Evolutionary conservation across 2,797 vertebrate genomes (phyloP).

Genomic region (Thaleichthys pacificus): DNA sequence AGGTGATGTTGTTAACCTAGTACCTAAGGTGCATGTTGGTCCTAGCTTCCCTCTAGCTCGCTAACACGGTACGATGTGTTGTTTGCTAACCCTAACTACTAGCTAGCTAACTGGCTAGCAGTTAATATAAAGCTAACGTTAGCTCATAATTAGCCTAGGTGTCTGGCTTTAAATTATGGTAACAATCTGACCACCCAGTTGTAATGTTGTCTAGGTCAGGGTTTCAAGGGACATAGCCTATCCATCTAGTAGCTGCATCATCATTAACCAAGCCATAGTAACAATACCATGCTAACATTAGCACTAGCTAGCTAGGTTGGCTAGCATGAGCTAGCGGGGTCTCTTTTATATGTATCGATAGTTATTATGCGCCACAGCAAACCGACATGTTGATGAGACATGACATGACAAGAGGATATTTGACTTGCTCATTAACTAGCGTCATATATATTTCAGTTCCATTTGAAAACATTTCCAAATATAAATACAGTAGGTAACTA

Average conservation of each 20-base stretch:
- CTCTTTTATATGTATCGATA: not conserved
- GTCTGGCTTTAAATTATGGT: not conserved
- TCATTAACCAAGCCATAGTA: not conserved
- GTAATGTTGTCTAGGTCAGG: not conserved
- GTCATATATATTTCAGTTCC: too few species aligned
- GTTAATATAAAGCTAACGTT: not conserved
- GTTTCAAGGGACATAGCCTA: not conserved
- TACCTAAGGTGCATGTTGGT: too few species aligned
- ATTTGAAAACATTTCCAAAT: too few species aligned
- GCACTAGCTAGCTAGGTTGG: not conserved
- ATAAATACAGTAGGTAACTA: too few species aligned
- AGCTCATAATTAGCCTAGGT: not conserved
- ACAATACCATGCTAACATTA: constrained; percentile 6
- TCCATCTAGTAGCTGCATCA: not conserved
- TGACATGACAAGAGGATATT: not conserved
- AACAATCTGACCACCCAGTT: not conserved
- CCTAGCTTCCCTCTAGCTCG: too few species aligned
- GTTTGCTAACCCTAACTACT: not conserved
- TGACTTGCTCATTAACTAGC: too few species aligned
- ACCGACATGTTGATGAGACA: not conserved
- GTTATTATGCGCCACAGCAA: not conserved
- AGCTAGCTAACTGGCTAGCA: constrained; percentile 4
- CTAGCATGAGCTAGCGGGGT: constrained; percentile 11
- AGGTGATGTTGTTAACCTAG: constrained; percentile 12
- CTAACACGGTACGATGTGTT: too few species aligned